Base-by-base conservation (phyloP, 2,888 invertebrate species). In the Melangyna quadrimaculata region DNA sequence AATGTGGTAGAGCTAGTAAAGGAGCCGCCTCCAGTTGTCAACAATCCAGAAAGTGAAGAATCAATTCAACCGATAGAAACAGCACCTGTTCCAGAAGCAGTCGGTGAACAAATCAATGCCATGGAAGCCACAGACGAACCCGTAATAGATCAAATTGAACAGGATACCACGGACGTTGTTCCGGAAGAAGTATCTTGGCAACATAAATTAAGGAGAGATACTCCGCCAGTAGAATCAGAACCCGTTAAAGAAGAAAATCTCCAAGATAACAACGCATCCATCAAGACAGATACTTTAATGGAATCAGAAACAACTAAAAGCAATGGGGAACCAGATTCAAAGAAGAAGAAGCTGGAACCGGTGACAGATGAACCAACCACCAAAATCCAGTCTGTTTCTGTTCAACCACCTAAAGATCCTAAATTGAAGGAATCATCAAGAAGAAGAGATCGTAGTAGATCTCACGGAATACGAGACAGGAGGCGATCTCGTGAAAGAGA, bases 301-400 rank as follows among this genome's bases (percentile, higher is more conserved):
- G 3, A 0, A 32, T 8, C 19, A 65, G 10, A 45, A 19, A 9
- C 12, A 0, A 14, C 5, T 9, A 7, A 12, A 17, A 19, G 19
- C 14, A 53, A 75, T 12, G 65, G 59, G 4, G 71, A 84, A 24
- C 84, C 84, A 35, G 84, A 86, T n/a, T 3, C 19, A 6, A 86
- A 86, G 4, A 77, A 63, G 10, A 75, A 65, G 2, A 83, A 78
- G 19, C 7, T 45, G 29, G 45, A 65, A 19, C 7, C 9, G 22
- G 1, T 24, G 2, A 69, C 48, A 14, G 19, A 32, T 7, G 24
- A 37, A 43, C 6, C 19, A 19, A 2, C 45, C 19, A 2, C 17
- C 1, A 19, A 43, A 48, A 22, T 9, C 8, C 2, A 17, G 1
- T 4, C 27, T 1, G 48, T 32, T 0, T 19, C 35, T 12, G 0